A percentile compares a stretch with the other conserved stretches of the same genome.
Conservation (phyloP, 2,113 vertebrate genomes). For the Elephas maximus region DNA sequence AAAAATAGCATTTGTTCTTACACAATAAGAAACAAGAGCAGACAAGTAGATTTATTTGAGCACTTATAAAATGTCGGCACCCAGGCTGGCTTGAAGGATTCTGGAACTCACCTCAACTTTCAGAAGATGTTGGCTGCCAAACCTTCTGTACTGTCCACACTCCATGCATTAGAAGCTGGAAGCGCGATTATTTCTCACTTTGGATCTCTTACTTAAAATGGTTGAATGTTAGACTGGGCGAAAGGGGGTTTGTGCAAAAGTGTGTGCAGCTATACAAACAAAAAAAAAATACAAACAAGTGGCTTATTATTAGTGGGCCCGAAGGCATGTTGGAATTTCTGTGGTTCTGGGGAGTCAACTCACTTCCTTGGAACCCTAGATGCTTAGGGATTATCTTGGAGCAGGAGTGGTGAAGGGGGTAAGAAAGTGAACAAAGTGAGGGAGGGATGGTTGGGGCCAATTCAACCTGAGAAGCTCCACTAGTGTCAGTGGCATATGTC, state of each 20-base stretch:
- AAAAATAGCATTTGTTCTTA: slow-evolving; percentile 48
- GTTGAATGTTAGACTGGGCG: background rate
- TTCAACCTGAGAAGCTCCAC: background rate
- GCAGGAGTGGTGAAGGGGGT: background rate
- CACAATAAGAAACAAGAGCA: background rate
- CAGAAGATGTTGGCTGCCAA: background rate
- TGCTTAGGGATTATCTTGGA: background rate
- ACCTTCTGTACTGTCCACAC: background rate
- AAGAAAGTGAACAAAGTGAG: background rate
- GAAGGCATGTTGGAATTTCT: background rate
- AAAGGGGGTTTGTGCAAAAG: background rate
- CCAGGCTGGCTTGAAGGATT: background rate
- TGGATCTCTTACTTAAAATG: slow-evolving; percentile 12
- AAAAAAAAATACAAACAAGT: background rate
- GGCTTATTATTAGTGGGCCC: background rate
- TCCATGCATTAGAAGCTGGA: background rate
- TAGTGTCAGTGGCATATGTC: background rate
- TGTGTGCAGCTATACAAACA: background rate
- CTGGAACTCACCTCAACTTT: background rate
- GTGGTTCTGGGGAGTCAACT: background rate
- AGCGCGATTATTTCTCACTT: background rate
- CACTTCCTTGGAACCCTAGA: background rate
- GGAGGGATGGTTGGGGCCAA: background rate
- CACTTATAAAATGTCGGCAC: background rate
- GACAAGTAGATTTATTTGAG: background rate